These are phyloP conservation scores for Drosophila ananassae DNA, from an alignment of 1,140 invertebrate genomes.

Conservation along the genomic window DNA sequence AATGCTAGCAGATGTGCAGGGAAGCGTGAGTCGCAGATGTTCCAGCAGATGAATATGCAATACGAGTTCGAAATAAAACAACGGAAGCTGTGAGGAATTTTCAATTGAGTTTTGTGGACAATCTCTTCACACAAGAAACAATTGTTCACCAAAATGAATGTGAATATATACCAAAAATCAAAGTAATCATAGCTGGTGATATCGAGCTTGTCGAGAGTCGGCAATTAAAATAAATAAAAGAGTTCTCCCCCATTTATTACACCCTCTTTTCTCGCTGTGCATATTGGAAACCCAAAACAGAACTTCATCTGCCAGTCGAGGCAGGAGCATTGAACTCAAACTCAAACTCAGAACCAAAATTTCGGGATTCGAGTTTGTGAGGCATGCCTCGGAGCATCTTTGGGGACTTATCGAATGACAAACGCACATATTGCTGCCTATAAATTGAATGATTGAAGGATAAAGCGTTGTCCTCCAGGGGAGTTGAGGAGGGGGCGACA, in stretches of 20 bases:
- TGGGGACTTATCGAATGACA: slow-evolving; percentile 58
- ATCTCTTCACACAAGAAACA: neutral
- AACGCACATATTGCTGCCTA: slow-evolving; percentile 48
- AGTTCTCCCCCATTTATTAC: too few species aligned
- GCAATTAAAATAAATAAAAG: too few species aligned
- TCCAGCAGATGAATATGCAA: slow-evolving; percentile 62
- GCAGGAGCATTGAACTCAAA: slow-evolving; percentile 48
- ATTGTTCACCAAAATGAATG: neutral
- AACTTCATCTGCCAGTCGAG: slow-evolving; percentile 35
- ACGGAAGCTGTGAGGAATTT: slow-evolving; percentile 48
- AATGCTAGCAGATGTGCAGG: slow-evolving; percentile 76
- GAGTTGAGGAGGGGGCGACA: neutral
- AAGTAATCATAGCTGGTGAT: neutral
- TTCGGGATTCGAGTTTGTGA: slow-evolving; percentile 5
- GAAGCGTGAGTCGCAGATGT: slow-evolving; percentile 39
- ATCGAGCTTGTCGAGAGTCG: too few species aligned
- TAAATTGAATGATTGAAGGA: slow-evolving; percentile 72
- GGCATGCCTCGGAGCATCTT: slow-evolving; percentile 47
- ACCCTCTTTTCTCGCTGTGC: slow-evolving; percentile 12
- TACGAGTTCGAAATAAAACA: slow-evolving; percentile 47
- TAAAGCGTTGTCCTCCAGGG: slow-evolving; percentile 15
- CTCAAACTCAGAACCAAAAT: slow-evolving; percentile 11
- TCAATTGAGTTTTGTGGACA: slow-evolving; percentile 48
- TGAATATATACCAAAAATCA: neutral
- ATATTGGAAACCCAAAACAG: slow-evolving; percentile 26